Base-by-base conservation (phyloP, 2,113 vertebrate species). In the Ifrita kowaldi region DNA sequence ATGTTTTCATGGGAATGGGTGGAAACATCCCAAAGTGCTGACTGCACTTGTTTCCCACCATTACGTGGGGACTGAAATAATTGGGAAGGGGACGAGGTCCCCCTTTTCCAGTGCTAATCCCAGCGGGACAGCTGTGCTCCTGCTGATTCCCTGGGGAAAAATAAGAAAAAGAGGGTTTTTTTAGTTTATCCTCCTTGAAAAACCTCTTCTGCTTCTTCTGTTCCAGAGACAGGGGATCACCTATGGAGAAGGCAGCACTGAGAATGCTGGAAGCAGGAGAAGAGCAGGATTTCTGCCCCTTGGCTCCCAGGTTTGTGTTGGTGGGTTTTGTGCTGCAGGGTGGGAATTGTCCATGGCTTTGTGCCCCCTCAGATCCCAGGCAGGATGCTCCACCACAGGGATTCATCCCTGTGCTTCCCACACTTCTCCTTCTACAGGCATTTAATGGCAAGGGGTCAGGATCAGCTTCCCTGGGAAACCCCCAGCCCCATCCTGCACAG, bases 51-150 rank as follows among this genome's bases (percentile, higher is more conserved):
- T 95, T 95, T 95, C 91, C 89, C 77, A 96, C 68, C 93, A 90
- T 95, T 70, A 95, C 97, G 93, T 16, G 60, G 47, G 57, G 97
- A 95, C 83, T 94, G 87, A 95, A 93, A 94, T 93, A 96, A 97
- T 76, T 86, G 84, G 97, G 92, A 94, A 37, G 26, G 74, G 37
- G 42, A 73, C 42, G 96, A 92, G 87, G 93, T 78, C 4, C 16
- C 32, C 10, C 9, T 8, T 39, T 67, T 16, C 2, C 42, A 44
- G 20, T 93, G 83, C 85, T 93, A 55, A 85, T 97, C 91, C 97
- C 97, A 97, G 88, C 12, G 67, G 97, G 93, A 98, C 87, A 53
- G 93, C 96, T 77, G 57, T 91, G 97, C 92, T 98, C 97, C 97
- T 95, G 96, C 97, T 97, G 98, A 98, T 55, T 57, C 59, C 35